Evolutionary conservation across 2,797 vertebrate genomes (phyloP).

Genomic region (Stomatorhinus walkeri): DNA sequence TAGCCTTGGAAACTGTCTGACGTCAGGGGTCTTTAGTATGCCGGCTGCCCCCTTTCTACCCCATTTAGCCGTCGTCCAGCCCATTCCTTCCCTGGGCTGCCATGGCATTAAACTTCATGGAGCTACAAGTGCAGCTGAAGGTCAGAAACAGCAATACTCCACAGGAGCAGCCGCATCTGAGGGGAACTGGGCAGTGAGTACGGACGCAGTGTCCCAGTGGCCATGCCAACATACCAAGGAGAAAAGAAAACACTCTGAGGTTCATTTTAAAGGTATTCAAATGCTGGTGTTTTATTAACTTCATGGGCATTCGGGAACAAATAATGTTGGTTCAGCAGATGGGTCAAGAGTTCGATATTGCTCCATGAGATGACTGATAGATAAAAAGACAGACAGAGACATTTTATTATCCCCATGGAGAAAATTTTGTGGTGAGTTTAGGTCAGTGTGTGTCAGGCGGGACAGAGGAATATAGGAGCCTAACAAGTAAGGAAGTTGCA

Average conservation of each 20-base stretch:
- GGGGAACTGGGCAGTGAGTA: background rate
- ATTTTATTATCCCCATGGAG: background rate
- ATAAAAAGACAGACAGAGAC: too few relatives aligned
- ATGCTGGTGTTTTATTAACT: background rate
- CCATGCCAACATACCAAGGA: background rate
- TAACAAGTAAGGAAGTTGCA: background rate
- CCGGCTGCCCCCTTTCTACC: conserved; percentile 36
- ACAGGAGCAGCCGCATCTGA: background rate
- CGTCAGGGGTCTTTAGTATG: conserved; percentile 45
- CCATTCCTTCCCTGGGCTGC: conserved; percentile 17
- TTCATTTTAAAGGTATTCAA: background rate
- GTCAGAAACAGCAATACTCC: background rate
- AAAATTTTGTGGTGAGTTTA: background rate
- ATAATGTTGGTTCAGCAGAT: background rate
- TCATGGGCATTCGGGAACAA: background rate
- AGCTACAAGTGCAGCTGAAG: conserved; percentile 15
- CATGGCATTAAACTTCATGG: conserved; percentile 19
- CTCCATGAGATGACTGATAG: background rate
- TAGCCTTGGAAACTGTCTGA: conserved; percentile 40
- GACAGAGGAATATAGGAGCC: background rate
- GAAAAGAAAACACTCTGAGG: background rate
- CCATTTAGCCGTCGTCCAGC: background rate
- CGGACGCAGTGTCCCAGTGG: background rate
- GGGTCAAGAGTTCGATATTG: background rate
- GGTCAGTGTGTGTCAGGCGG: too few relatives aligned